phyloP scores from a whole-genome alignment of 2,888 invertebrate genomes.

The Phytoseiulus persimilis region DNA sequence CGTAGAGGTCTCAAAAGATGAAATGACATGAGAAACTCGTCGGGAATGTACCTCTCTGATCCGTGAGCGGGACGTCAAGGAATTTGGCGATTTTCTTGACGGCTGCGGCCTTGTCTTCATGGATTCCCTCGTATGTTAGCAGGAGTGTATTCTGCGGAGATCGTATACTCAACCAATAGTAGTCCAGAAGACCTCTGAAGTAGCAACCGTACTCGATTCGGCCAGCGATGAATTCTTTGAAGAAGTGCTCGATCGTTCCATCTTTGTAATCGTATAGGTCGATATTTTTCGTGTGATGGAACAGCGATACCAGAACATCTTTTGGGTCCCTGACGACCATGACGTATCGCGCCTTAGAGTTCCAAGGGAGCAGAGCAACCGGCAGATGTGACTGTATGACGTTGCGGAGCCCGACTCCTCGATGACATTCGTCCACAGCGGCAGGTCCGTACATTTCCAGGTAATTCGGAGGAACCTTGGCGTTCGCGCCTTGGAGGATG shows the following conservation, averaged over 20 bases:
- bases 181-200: neutral
- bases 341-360: slow-evolving; percentile 48
- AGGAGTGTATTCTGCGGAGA: neutral
- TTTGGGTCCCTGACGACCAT: slow-evolving; percentile 48
- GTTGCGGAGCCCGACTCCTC: slow-evolving; percentile 10
- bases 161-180: slow-evolving; percentile 22
- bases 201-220: slow-evolving; percentile 25
- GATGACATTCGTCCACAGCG: neutral
- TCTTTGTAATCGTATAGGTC: slow-evolving; percentile 48
- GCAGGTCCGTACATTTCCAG: neutral
- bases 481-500: slow-evolving; percentile 9
- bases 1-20: neutral
- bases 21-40: neutral
- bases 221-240: slow-evolving; percentile 47
- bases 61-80: slow-evolving; percentile 5
- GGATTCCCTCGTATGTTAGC: slow-evolving; percentile 10
- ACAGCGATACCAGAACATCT: slow-evolving; percentile 47
- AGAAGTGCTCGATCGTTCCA: slow-evolving; percentile 47
- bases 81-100: slow-evolving; percentile 16
- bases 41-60: neutral
- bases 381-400: slow-evolving; percentile 5
- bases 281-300: slow-evolving; percentile 48
- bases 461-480: slow-evolving; percentile 8
- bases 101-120: slow-evolving; percentile 10
- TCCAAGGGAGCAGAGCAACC: slow-evolving; percentile 46